Conservation (phyloP, 2,797 vertebrate genomes). For the Choloepus didactylus region DNA sequence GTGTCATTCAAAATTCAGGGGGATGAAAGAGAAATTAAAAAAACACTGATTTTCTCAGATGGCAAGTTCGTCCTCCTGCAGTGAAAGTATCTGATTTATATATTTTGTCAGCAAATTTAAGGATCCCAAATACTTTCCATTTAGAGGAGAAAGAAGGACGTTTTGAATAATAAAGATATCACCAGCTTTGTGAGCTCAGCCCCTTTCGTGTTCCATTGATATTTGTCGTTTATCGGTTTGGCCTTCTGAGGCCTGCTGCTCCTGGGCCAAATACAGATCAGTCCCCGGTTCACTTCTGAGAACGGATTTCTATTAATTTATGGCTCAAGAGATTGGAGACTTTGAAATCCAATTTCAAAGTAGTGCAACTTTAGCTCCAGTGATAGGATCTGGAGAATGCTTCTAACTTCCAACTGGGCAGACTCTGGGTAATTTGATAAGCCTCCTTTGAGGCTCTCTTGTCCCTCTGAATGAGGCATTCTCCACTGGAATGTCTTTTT, state of each 20-base stretch:
- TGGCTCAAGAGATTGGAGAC: background rate
- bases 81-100: constrained; percentile 28
- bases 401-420: accelerated
- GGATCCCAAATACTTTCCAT: background rate
- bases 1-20: constrained; percentile 7
- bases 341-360: constrained; percentile 32
- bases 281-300: background rate
- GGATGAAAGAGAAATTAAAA: background rate
- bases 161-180: constrained; percentile 18
- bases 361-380: background rate
- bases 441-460: background rate
- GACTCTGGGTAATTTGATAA: background rate
- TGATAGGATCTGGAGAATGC: background rate
- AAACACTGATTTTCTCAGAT: background rate
- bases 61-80: constrained; percentile 6
- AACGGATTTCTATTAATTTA: constrained; percentile 50
- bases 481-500: background rate
- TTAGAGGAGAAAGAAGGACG: background rate
- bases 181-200: background rate
- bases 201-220: background rate
- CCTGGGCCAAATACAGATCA: background rate
- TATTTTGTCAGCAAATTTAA: constrained; percentile 13
- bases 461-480: background rate
- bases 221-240: background rate
- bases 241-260: background rate